Percentiles rank a stretch among this genome's conserved stretches.
These are phyloP conservation scores for Chalcis sispes DNA, from an alignment of 2,888 invertebrate species.

Conservation along the genomic window DNA sequence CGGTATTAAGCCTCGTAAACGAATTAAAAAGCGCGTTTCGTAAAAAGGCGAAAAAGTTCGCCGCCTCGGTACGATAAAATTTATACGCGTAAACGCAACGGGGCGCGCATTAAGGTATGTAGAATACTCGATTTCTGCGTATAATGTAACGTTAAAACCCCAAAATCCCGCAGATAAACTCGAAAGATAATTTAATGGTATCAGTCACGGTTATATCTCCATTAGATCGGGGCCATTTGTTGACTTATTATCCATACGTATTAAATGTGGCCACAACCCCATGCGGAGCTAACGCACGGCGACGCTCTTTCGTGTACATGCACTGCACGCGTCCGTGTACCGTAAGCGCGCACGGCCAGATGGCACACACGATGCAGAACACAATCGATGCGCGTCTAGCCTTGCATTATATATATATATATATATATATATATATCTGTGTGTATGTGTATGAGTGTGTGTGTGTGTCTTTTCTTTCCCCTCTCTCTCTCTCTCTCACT, in stretches of 20 bases:
- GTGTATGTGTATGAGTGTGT: no score
- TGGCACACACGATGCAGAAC: conserved; percentile 45
- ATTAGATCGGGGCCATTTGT: conserved; percentile 49
- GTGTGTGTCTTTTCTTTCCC: not conserved
- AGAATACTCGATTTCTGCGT: not conserved
- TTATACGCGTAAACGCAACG: not conserved
- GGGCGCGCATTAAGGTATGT: not conserved
- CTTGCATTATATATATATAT: not conserved
- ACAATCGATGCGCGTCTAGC: conserved; percentile 44
- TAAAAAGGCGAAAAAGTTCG: not conserved
- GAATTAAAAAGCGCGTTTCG: not conserved
- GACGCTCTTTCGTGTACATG: not conserved
- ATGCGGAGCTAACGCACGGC: not conserved
- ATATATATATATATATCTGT: no score
- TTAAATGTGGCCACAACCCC: conserved; percentile 52
- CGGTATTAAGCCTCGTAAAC: not conserved
- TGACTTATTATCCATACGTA: conserved; percentile 53
- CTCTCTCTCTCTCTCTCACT: not conserved
- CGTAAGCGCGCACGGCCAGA: conserved; percentile 36
- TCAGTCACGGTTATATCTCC: conserved; percentile 55
- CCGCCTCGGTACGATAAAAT: not conserved
- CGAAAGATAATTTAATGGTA: conserved; percentile 51
- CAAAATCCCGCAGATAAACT: conserved; percentile 47
- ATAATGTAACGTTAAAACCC: not conserved
- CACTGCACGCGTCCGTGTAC: not conserved